Conservation (phyloP, 2,888 invertebrate genomes). For the Drosophila sordidapex region DNA sequence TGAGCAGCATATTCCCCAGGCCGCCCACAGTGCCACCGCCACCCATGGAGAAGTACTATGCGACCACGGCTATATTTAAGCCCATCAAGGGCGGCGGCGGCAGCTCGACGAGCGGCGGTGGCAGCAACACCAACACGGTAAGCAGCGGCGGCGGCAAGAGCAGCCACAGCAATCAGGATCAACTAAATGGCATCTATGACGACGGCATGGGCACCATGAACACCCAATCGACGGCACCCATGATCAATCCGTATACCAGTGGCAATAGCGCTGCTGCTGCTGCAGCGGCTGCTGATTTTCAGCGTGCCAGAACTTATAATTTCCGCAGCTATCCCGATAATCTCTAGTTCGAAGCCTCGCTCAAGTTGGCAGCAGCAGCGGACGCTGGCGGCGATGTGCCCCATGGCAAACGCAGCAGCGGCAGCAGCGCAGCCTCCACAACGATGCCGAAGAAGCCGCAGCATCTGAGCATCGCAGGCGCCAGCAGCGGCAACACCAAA, state of each 20-base stretch:
- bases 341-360: slow-evolving; percentile 84
- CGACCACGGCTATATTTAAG: slow-evolving; percentile 88
- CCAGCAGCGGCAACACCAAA: slow-evolving; percentile 38
- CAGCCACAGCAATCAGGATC: slow-evolving; percentile 69
- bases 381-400: slow-evolving; percentile 31
- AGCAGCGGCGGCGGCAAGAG: slow-evolving; percentile 77
- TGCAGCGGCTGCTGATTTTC: slow-evolving; percentile 80
- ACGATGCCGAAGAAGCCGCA: slow-evolving; percentile 81
- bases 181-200: slow-evolving; percentile 79
- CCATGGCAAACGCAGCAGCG: slow-evolving; percentile 21
- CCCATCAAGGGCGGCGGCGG: slow-evolving; percentile 84
- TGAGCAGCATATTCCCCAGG: slow-evolving; percentile 87
- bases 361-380: slow-evolving; percentile 67
- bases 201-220: slow-evolving; percentile 84
- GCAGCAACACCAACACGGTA: slow-evolving; percentile 75
- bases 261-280: slow-evolving; percentile 66
- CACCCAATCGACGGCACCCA: slow-evolving; percentile 84
- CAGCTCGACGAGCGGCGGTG: slow-evolving; percentile 57
- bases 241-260: slow-evolving; percentile 81
- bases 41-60: slow-evolving; percentile 90
- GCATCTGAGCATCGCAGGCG: slow-evolving; percentile 63
- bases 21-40: slow-evolving; percentile 90
- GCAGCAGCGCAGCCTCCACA: slow-evolving; percentile 34
- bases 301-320: slow-evolving; percentile 84
- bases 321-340: slow-evolving; percentile 84